phyloP scores from a whole-genome alignment of 1,140 invertebrate species.

The Drosophila navojoa region DNA sequence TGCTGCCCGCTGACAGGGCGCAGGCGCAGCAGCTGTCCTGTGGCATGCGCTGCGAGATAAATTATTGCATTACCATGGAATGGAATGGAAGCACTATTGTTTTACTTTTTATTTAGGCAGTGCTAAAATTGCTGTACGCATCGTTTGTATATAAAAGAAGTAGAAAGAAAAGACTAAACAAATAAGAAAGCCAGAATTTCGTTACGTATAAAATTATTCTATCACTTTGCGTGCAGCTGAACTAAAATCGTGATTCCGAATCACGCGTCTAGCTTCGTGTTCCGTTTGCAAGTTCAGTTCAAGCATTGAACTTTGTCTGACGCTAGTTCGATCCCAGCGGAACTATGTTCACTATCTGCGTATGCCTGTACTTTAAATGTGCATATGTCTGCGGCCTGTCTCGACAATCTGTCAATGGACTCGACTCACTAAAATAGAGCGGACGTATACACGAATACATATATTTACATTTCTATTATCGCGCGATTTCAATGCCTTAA shows the following conservation, averaged over 20 bases:
- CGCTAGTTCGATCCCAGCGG: slow-evolving; percentile 11
- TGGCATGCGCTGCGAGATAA: slow-evolving; percentile 30
- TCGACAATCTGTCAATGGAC: slow-evolving; percentile 59
- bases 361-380: neutral
- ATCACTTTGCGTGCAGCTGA: neutral
- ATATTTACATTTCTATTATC: slow-evolving; percentile 54
- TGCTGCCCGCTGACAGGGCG: slow-evolving; percentile 6
- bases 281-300: slow-evolving; percentile 8
- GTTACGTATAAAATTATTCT: neutral
- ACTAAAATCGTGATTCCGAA: slow-evolving; percentile 8
- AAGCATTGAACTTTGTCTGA: slow-evolving; percentile 38
- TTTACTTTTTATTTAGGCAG: neutral
- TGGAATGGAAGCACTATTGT: slow-evolving; percentile 3
- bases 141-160: slow-evolving; percentile 10
- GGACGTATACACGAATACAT: slow-evolving; percentile 25
- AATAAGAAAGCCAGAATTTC: neutral
- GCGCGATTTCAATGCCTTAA: slow-evolving; percentile 27
- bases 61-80: slow-evolving; percentile 35
- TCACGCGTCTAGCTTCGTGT: slow-evolving; percentile 15
- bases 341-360: slow-evolving; percentile 33
- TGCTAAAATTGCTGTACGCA: neutral
- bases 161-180: neutral
- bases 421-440: slow-evolving; percentile 36
- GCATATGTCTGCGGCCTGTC: slow-evolving; percentile 38
- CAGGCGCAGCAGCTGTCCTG: slow-evolving; percentile 33